A percentile compares a stretch with the other conserved stretches of the same genome.
These are phyloP conservation scores for Acanthis flammea DNA, from an alignment of 2,797 vertebrate species.

Conservation along the genomic window DNA sequence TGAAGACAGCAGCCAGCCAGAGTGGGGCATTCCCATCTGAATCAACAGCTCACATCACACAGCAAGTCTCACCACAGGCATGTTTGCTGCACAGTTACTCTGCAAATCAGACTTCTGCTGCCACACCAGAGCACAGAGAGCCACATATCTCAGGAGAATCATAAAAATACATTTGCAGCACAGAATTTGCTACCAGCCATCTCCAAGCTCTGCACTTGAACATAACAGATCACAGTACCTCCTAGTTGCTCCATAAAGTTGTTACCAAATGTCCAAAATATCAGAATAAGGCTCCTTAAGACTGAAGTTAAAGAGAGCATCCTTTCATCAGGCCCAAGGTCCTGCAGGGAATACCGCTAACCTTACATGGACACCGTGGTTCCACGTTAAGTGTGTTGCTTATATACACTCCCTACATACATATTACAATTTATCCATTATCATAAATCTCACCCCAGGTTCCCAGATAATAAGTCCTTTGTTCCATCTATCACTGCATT, in stretches of 20 bases:
- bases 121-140: background rate
- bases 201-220: background rate
- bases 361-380: rapidly evolving
- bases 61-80: background rate
- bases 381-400: background rate
- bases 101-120: background rate
- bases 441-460: background rate
- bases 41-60: background rate
- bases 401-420: background rate
- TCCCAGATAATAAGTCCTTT: background rate
- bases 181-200: background rate
- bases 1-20: background rate
- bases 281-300: background rate
- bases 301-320: background rate
- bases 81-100: background rate
- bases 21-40: background rate
- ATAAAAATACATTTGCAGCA: background rate
- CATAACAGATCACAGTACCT: background rate
- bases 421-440: background rate
- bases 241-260: background rate
- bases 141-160: rapidly evolving
- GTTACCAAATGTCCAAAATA: background rate
- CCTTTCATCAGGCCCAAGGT: background rate
- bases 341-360: background rate
- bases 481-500: background rate